These are phyloP conservation scores for Pseudoips prasinana DNA, from an alignment of 2,888 invertebrate species.

Conservation along the genomic window DNA sequence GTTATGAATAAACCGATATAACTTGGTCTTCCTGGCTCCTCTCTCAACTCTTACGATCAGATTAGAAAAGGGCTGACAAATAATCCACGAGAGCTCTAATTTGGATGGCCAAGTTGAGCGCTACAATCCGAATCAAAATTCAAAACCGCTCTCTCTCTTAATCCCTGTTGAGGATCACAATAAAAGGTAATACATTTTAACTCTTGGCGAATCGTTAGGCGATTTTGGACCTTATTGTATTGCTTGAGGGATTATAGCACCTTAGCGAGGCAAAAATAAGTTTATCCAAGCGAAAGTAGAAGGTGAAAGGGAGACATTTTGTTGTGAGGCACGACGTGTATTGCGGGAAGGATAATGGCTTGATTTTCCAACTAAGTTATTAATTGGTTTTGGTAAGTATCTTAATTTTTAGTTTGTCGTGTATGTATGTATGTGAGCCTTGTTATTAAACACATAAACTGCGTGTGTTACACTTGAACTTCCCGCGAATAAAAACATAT, in stretches of 20 bases:
- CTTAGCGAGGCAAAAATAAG: slow-evolving; percentile 66
- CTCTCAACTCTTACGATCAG: slow-evolving; percentile 29
- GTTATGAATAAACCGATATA: slow-evolving; percentile 55
- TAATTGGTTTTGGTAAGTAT: neutral
- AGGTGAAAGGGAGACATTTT: slow-evolving; percentile 81
- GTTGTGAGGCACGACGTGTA: slow-evolving; percentile 54
- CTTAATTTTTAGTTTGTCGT: neutral
- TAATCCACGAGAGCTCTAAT: slow-evolving; percentile 65
- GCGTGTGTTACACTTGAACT: no score
- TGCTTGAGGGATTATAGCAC: slow-evolving; percentile 47
- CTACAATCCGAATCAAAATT: slow-evolving; percentile 81
- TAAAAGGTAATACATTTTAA: slow-evolving; percentile 82
- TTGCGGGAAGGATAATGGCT: slow-evolving; percentile 27
- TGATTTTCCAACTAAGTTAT: slow-evolving; percentile 16
- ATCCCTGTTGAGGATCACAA: slow-evolving; percentile 82
- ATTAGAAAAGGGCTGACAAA: slow-evolving; percentile 53
- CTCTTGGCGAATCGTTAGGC: slow-evolving; percentile 44
- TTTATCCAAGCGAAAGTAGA: slow-evolving; percentile 81
- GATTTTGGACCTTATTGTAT: slow-evolving; percentile 54
- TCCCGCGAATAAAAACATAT: no score
- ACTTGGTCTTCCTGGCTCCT: slow-evolving; percentile 42
- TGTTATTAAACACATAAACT: no score
- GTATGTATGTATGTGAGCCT: no score
- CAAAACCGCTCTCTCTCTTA: slow-evolving; percentile 82
- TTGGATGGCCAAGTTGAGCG: slow-evolving; percentile 61